Base-by-base conservation (phyloP, 1,140 invertebrate species). In the Cylas formicarius region DNA sequence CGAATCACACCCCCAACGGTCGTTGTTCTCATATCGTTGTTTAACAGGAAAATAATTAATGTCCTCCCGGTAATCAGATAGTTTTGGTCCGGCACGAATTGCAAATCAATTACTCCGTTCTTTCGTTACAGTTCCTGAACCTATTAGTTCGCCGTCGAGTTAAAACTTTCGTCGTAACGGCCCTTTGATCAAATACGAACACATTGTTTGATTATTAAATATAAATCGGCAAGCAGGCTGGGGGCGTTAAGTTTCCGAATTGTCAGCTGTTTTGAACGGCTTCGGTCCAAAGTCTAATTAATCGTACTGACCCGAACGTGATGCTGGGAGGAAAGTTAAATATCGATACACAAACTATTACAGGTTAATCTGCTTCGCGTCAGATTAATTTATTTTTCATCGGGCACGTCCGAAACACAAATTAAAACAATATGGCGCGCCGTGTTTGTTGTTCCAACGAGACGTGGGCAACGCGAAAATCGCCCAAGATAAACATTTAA, bases 141-240 rank as follows among this genome's bases (percentile, higher is more conserved):
- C n/a, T n/a, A n/a, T n/a, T n/a, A n/a, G n/a, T n/a, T n/a, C n/a
- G n/a, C n/a, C n/a, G n/a, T n/a, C n/a, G n/a, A n/a, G n/a, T n/a
- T n/a, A n/a, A n/a, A n/a, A n/a, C n/a, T n/a, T n/a, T n/a, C 11
- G 11, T 17, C 29, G 5, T n/a, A 7, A 5, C 7, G 34, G 32
- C 34, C 19, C 39, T 40, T 36, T 38, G 21, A 44, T 49, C 49
- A 50, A 53, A 56, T 50, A 47, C 44, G 39, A 53, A 56, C 55
- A 56, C 49, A 52, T 51, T 56, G 55, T 56, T 56, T 52, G 55
- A 56, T 51, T 54, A 56, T 56, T 52, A 56, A 56, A 56, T 56
- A 56, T 56, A 54, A 54, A 56, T 56, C 52, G 48, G 55, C 48
- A 47, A 45, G 22, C 37, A 22, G 36, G 46, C 34, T 46, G 21